Evolutionary conservation across 2,888 invertebrate genomes (phyloP).

Genomic region (Pristionchus japonicus): DNA sequence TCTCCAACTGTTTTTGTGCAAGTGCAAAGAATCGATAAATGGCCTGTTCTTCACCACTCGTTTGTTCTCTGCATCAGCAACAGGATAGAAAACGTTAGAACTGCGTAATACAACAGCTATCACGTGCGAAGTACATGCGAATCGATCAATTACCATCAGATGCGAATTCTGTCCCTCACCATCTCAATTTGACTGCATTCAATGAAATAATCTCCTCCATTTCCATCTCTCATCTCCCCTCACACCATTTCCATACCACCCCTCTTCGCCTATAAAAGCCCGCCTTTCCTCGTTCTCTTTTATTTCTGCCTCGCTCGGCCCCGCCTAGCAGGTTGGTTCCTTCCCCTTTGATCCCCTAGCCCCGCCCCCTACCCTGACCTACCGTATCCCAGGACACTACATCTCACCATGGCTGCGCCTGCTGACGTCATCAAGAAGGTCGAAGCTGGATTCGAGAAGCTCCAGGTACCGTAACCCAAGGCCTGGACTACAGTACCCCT

Average conservation of each 20-base stretch:
- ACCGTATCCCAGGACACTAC: too few species aligned
- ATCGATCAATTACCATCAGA: neutral
- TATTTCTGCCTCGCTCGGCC: constrained; percentile 10
- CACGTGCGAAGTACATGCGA: neutral
- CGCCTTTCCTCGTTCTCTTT: neutral
- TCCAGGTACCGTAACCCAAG: neutral
- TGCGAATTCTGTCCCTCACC: neutral
- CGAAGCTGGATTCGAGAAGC: constrained; percentile 46
- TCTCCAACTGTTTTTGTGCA: neutral
- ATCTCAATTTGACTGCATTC: neutral
- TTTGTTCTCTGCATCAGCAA: too few species aligned
- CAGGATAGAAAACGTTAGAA: neutral
- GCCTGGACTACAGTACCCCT: neutral
- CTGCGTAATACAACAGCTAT: too few species aligned
- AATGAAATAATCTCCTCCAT: neutral
- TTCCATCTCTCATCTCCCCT: neutral
- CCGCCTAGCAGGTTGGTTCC: neutral
- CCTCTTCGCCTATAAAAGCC: constrained; percentile 6
- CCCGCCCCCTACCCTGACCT: neutral
- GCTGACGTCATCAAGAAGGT: constrained; percentile 46
- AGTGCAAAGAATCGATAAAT: neutral
- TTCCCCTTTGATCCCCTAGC: neutral
- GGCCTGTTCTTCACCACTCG: neutral
- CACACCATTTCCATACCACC: neutral
- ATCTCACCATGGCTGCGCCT: constrained; percentile 35